Evolutionary conservation across 2,797 vertebrate genomes (phyloP), one percentile per base, ranked within the genome.

Genomic region (Selene dorsalis): DNA sequence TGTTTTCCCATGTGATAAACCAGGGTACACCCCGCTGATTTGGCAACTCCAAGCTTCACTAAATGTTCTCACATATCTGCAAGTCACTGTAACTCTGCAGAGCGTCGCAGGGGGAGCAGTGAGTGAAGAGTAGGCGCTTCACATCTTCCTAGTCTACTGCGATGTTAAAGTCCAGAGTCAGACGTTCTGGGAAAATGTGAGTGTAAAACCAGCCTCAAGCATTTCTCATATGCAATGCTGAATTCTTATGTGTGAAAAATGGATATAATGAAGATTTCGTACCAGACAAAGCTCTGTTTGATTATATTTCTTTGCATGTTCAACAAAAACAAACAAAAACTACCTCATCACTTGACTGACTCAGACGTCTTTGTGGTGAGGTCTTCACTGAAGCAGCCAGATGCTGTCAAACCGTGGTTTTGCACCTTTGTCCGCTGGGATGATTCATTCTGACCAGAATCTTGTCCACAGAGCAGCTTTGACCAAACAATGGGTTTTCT

Each of bases 61-160:
- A 28, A 66, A 55, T 1, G 38, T 77, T 83, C 52, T 48, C 57
- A 77, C 79, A 80, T 63, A 52, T 4, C 43, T 22, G 45, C 30
- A 53, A 70, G 41, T 83, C 57, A 60, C n/a, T 41, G 3, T 4
- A 39, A 39, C 38, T 3, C 38, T 3, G 39, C 12, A 3, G 39
- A 39, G 38, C 38, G 8, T 41, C 12, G 4, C 39, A 41, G 12
- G 3, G 11, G 13, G 12, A 41, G 39, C 39, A 13, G 39, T 41
- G 39, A 41, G 11, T 41, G 39, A 41, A 35, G 32, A 35, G 32
- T 35, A 35, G 7, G 32, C 8, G 7, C 32, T 35, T 35, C 7
- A 35, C 8, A 35, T 35, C 32, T 35, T 35, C 32, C 32, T 35
- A 9, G 9, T 35, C 7, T 8, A 8, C 32, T 35, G 1, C 7